Conservation (phyloP, 2,888 invertebrate genomes). For the Rhagonycha lutea region DNA sequence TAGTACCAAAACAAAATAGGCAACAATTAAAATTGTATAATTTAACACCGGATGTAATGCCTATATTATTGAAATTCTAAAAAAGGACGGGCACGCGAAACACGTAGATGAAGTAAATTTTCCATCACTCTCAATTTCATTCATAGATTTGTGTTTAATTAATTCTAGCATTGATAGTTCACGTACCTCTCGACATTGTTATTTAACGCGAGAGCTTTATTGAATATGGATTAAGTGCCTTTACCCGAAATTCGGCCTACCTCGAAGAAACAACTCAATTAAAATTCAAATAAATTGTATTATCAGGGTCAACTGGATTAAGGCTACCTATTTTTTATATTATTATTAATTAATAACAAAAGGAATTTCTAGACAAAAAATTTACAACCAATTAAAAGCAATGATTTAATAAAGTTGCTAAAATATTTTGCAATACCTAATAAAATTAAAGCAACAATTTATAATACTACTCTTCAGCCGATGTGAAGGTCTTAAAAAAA, state of each 20-base stretch:
- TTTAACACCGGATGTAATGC: not conserved
- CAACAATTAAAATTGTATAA: not conserved
- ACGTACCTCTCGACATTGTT: not conserved
- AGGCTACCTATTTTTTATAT: not conserved
- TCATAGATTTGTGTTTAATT: conserved; percentile 22
- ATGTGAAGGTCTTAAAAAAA: not conserved
- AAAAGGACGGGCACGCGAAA: not conserved
- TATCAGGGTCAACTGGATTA: conserved; percentile 26
- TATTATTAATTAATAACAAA: not conserved
- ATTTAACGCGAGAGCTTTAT: not conserved
- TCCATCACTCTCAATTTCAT: conserved; percentile 11
- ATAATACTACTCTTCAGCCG: not conserved
- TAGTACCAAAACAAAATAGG: not conserved
- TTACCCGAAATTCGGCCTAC: not conserved
- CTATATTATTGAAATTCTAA: not conserved
- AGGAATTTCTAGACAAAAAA: not conserved
- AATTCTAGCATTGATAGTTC: conserved; percentile 19
- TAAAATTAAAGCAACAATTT: not conserved
- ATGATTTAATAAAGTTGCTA: not conserved
- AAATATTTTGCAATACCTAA: not conserved
- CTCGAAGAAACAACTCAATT: conserved; percentile 20
- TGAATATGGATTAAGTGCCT: not conserved
- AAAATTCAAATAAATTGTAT: conserved; percentile 25
- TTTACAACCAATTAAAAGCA: not conserved
- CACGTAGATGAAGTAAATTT: not conserved